Base-by-base conservation (phyloP, 1,140 invertebrate species). In the Ceratitis capitata region DNA sequence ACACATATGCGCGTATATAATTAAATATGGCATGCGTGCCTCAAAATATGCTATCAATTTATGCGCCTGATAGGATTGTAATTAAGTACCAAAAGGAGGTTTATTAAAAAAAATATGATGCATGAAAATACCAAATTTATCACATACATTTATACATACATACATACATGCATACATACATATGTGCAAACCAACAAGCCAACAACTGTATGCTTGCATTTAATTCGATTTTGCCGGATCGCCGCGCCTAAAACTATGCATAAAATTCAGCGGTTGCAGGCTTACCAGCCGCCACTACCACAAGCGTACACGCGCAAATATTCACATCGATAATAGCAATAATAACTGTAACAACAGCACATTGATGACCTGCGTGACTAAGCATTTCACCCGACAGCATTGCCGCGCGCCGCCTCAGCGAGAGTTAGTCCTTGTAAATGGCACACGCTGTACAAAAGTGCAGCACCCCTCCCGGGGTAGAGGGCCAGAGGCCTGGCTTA, bases 341-440 rank as follows among this genome's bases (percentile, higher is more conserved):
- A n/a, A 23, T 26, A 23, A 12, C 58, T 64, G 23, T 26, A 64
- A 64, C 32, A 12, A 64, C 58, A 23, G 26, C 58, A 64, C n/a
- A n/a, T n/a, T n/a, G n/a, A 64, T 64, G 58, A 64, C 58, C 58
- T 64, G 58, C 58, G 58, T 64, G 58, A 23, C 58, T 23, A 61
- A 3, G 58, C 58, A 64, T 64, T 64, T 32, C 32, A 26, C 58
- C 29, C 14, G 58, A 7, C 32, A 12, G 23, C 29, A 64, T 29
- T 14, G 58, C 58, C 58, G 58, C 58, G 23, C 2, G 32, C 26
- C 58, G 23, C 0, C 7, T 32, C 3, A n/a, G 14, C 58, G n/a
- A 0, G n/a, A n/a, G n/a, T n/a, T n/a, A n/a, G n/a, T n/a, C n/a
- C n/a, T n/a, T n/a, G n/a, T 32, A 26, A 64, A 29, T 32, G 58